Evolutionary conservation across 30 jellyfish, hydroid and myxozoan genomes (phyloP).

Genomic region (Hydractinia echinata): DNA sequence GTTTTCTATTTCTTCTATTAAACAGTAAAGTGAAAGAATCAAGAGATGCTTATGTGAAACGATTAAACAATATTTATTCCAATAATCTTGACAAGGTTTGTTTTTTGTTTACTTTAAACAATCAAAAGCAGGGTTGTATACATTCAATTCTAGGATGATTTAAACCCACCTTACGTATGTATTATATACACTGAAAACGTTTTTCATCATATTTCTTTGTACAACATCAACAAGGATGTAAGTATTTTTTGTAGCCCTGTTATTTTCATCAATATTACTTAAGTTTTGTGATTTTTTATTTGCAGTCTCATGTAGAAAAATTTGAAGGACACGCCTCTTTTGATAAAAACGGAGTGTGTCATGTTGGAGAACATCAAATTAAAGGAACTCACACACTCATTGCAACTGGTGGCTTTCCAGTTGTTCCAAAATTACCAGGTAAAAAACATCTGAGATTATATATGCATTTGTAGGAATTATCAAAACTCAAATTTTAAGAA

Average conservation of each 20-base stretch:
- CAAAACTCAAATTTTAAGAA: too few species aligned
- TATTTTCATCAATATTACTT: too few species aligned
- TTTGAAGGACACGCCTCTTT: conserved; percentile 63
- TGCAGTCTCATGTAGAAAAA: conserved; percentile 61
- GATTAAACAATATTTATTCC: conserved; percentile 55
- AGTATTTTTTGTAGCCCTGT: too few species aligned
- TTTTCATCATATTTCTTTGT: too few species aligned
- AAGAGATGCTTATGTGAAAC: conserved; percentile 68
- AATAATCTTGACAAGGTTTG: conserved; percentile 53
- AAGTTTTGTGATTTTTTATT: not conserved
- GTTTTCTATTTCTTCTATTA: too few species aligned
- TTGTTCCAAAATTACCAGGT: conserved; percentile 72
- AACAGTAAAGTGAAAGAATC: conserved; percentile 50
- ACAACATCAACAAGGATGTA: too few species aligned
- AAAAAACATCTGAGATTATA: not conserved
- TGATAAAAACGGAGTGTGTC: conserved; percentile 62
- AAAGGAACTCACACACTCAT: conserved; percentile 59
- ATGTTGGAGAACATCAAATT: conserved; percentile 47
- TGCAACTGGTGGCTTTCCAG: conserved; percentile 86
- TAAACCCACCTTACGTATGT: too few species aligned
- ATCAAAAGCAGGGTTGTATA: not conserved
- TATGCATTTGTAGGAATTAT: too few species aligned
- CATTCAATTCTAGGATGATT: too few species aligned
- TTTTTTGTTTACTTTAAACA: too few species aligned
- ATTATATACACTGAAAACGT: too few species aligned